phyloP scores from a whole-genome alignment of 2,113 vertebrate genomes.

The Bubo blakistoni region DNA sequence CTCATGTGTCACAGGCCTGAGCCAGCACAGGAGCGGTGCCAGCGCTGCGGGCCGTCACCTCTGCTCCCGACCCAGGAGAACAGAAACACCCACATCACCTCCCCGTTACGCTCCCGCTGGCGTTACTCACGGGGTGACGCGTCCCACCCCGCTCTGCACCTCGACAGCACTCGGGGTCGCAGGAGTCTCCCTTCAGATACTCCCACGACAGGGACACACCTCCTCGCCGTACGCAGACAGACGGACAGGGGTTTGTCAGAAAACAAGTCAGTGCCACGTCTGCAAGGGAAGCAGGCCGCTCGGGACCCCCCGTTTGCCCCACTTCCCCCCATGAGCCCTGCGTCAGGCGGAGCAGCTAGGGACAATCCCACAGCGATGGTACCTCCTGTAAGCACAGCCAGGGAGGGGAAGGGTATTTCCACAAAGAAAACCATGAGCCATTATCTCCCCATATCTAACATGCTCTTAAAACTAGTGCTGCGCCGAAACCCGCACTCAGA shows the following conservation, averaged over 20 bases:
- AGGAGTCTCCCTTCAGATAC: background rate
- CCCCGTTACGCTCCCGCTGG: background rate
- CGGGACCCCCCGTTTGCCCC: fast-evolving
- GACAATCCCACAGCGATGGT: background rate
- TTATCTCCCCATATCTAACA: background rate
- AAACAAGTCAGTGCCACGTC: background rate
- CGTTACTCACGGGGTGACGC: background rate
- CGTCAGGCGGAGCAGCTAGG: fast-evolving
- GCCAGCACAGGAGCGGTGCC: conserved; percentile 23
- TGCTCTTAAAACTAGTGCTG: background rate
- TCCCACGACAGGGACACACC: fast-evolving
- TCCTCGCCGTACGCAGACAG: fast-evolving
- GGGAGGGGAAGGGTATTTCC: background rate
- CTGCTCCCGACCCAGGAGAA: background rate
- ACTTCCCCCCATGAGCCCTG: background rate
- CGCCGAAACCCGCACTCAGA: background rate
- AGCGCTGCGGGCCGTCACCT: background rate
- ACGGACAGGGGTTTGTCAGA: background rate
- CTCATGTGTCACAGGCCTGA: conserved; percentile 24
- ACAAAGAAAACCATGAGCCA: background rate
- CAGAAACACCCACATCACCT: background rate
- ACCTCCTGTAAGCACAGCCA: background rate
- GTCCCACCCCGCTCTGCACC: background rate
- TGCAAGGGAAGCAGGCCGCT: background rate
- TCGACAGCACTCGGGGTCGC: fast-evolving